Base-by-base conservation (phyloP, 2,888 invertebrate genomes). In the Drosophila paranaensis region DNA sequence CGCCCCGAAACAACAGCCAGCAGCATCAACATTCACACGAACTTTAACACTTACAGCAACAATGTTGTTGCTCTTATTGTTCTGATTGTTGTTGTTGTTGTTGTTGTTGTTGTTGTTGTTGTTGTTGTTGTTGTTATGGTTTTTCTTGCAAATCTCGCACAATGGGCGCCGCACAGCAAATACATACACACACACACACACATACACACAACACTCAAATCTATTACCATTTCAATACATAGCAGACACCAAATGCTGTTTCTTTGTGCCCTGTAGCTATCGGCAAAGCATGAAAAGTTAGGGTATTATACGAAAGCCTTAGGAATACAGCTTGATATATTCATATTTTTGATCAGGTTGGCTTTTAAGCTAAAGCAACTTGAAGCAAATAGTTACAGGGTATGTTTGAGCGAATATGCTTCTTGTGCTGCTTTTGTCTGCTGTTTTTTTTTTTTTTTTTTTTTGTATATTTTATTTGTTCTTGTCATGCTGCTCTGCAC, bases 401-500 rank as follows among this genome's bases (percentile, higher is more conserved):
- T 61, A 61, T 37, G 1, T 27, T 27, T 4, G 9, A 27, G 55
- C 54, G 40, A 1, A 43, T 42, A 33, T 20, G 33, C 9, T 16
- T 20, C 20, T 20, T 20, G 20, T 20, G 20, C 20, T 20, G 20
- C 20, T 20, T 2, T 42, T 53, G 39, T 13, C 2, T 2, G 42
- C 11, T n/a, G 0, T 27, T n/a, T 33, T 27, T 43, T n/a, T 56
- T 10, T 35, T 10, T 43, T 20, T 43, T 42, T 60, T 16, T 45
- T 63, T 50, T 57, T 64, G 60, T 48, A 60, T 72, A 67, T 68
- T 79, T 72, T 69, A 78, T 80, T 82, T 81, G 66, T 82, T 80
- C 86, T 71, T 81, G 87, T 86, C 89, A 84, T 87, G 84, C 84
- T 83, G 89, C 81, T 77, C 86, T 82, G 88, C 86, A 67, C 88